phyloP scores from a whole-genome alignment of 2,888 invertebrate genomes.

The Eristalis intricaria region DNA sequence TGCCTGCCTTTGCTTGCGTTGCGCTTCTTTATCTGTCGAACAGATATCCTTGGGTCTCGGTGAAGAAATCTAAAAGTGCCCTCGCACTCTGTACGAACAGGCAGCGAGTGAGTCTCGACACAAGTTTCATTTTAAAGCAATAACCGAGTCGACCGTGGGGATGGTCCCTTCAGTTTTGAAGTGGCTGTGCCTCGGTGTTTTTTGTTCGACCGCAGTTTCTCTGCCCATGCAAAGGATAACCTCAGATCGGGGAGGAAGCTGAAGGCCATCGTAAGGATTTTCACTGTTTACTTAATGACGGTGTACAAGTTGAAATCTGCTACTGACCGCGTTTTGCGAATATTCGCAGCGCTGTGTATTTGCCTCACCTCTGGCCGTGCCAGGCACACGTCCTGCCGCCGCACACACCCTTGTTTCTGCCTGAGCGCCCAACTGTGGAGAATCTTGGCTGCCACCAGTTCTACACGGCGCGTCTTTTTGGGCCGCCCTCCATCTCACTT shows the following conservation, averaged over 20 bases:
- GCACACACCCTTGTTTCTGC: slow-evolving; percentile 45
- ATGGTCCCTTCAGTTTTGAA: neutral
- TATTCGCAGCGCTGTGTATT: neutral
- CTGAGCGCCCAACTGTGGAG: slow-evolving; percentile 11
- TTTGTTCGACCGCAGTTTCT: neutral
- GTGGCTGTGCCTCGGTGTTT: neutral
- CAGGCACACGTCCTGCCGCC: slow-evolving; percentile 15
- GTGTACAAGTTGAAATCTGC: slow-evolving; percentile 13
- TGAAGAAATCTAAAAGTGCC: slow-evolving; percentile 22
- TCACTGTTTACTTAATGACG: slow-evolving; percentile 57
- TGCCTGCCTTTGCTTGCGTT: slow-evolving; percentile 37
- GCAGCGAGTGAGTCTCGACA: neutral
- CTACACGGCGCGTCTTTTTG: slow-evolving; percentile 29
- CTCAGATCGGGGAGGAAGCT: slow-evolving; percentile 10
- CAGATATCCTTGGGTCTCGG: slow-evolving; percentile 24
- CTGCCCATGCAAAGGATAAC: slow-evolving; percentile 24
- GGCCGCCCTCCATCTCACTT: neutral
- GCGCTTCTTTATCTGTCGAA: slow-evolving; percentile 62
- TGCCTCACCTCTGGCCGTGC: neutral
- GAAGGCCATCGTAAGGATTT: slow-evolving; percentile 42
- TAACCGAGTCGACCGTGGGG: slow-evolving; percentile 7
- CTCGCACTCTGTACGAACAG: neutral
- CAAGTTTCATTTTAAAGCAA: slow-evolving; percentile 46
- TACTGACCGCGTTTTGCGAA: slow-evolving; percentile 39
- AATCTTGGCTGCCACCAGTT: slow-evolving; percentile 45